These are phyloP conservation scores for Craseonycteris thonglongyai DNA, from an alignment of 2,113 vertebrate species.

Conservation along the genomic window DNA sequence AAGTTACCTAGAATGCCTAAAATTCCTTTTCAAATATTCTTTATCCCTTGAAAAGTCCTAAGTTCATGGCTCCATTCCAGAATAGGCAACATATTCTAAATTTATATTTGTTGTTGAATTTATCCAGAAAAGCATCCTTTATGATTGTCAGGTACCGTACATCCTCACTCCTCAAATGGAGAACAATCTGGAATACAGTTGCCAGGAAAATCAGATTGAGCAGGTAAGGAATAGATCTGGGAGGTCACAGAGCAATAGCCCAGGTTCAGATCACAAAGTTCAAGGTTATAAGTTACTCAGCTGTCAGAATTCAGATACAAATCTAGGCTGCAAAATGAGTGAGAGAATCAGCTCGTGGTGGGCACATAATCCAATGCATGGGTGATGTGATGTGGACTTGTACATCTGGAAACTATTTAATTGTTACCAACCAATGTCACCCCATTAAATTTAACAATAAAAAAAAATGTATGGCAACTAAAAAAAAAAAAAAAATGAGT, in stretches of 20 bases:
- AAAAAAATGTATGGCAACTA: too few species aligned
- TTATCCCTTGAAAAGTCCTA: neutral
- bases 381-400: too few species aligned
- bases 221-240: neutral
- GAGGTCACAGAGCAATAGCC: neutral
- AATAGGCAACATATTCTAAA: neutral
- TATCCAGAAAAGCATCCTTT: neutral
- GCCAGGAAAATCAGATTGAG: neutral
- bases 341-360: too few species aligned
- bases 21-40: neutral
- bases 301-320: neutral
- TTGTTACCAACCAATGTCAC: too few species aligned
- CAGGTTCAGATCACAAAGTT: neutral
- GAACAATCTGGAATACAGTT: neutral
- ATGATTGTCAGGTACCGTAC: neutral
- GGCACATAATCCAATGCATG: too few species aligned
- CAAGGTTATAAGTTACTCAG: neutral
- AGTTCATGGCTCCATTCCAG: neutral
- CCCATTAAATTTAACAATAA: too few species aligned
- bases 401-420: too few species aligned
- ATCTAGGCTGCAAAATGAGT: neutral
- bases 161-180: neutral
- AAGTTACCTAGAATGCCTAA: neutral
- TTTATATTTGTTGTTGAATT: neutral
- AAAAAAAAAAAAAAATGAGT: too few species aligned